Conservation (phyloP, 2,797 vertebrate species). For the Avahi laniger region DNA sequence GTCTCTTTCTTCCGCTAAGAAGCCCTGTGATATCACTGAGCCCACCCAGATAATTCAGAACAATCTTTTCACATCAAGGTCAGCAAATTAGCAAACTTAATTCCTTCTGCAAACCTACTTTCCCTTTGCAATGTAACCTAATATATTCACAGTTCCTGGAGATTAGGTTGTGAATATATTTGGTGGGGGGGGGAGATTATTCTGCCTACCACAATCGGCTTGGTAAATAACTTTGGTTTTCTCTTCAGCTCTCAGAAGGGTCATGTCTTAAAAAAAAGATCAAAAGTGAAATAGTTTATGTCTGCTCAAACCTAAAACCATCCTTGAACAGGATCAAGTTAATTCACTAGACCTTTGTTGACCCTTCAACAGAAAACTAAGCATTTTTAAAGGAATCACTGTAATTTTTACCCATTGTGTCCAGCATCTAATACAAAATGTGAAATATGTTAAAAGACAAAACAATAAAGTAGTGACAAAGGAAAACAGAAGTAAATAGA, state of each 20-base stretch:
- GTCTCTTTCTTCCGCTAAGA: not conserved
- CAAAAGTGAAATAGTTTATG: not conserved
- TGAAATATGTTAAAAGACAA: not conserved
- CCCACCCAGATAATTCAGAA: not conserved
- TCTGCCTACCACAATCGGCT: not conserved
- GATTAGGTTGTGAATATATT: not conserved
- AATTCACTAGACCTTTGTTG: not conserved
- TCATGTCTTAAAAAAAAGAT: not conserved
- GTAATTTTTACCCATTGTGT: not conserved
- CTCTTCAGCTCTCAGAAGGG: not conserved
- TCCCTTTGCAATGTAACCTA: not conserved
- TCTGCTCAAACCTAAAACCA: not conserved
- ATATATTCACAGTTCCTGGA: not conserved
- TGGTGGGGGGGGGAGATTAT: accelerated
- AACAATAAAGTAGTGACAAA: not conserved
- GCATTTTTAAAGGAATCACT: not conserved
- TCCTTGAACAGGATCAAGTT: not conserved
- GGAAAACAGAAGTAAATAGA: not conserved
- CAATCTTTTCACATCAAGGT: not conserved
- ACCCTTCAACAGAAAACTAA: not conserved
- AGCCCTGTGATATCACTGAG: not conserved
- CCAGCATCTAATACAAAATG: not conserved
- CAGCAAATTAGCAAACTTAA: not conserved
- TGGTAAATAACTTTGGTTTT: not conserved
- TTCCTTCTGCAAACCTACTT: not conserved